These are phyloP conservation scores for Danaus plexippus DNA, from an alignment of 1,140 invertebrate genomes.

Conservation along the genomic window DNA sequence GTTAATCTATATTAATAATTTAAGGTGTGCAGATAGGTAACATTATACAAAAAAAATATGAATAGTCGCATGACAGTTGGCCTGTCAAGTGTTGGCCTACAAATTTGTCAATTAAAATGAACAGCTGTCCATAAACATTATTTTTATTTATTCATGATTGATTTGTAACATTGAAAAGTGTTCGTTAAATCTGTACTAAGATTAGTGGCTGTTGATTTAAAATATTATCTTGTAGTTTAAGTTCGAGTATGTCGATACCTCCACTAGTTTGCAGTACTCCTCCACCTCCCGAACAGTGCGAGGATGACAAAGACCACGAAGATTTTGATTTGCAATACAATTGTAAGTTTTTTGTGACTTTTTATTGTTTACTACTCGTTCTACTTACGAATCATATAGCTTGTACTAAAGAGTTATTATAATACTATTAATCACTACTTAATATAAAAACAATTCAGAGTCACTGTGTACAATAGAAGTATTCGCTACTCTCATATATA, in stretches of 20 bases:
- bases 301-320: constrained; percentile 63
- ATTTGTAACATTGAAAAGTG: not conserved
- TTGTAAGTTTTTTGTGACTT: constrained; percentile 41
- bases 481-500: constrained; percentile 1
- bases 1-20: too few relatives aligned
- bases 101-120: constrained; percentile 27
- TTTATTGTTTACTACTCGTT: constrained; percentile 1
- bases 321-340: constrained; percentile 63
- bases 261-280: constrained; percentile 69
- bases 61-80: constrained; percentile 10
- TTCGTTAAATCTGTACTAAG: not conserved
- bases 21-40: too few relatives aligned
- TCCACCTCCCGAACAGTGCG: constrained; percentile 66
- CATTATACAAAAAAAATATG: not conserved
- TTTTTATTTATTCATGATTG: constrained; percentile 9
- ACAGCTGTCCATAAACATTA: constrained; percentile 22
- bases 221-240: too few relatives aligned
- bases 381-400: too few relatives aligned
- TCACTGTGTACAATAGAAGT: not conserved
- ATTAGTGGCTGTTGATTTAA: not conserved
- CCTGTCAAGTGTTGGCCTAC: constrained; percentile 16
- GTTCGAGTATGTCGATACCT: constrained; percentile 61
- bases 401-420: too few relatives aligned
- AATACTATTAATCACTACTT: too few relatives aligned
- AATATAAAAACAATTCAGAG: too few relatives aligned